Evolutionary conservation across 2,888 invertebrate genomes (phyloP), one percentile per base, ranked within the genome.

Genomic region (Monoplex corrugatus): DNA sequence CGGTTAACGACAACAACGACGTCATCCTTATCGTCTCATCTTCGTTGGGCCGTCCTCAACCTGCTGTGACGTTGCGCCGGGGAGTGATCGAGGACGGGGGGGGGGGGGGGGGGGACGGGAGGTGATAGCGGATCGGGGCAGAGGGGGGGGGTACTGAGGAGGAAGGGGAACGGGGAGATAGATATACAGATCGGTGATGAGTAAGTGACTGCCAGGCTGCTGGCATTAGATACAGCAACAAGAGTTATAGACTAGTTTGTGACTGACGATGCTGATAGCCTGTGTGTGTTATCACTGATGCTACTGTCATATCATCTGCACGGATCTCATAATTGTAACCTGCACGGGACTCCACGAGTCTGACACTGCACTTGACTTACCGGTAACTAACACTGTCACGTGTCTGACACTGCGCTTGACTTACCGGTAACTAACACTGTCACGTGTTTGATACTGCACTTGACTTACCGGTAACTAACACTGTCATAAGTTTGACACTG

Each of bases 1-100:
- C 84, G 84, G 84, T 84, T 84, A 84, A 84, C 84, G 45, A 84
- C 84, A 45, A 68, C 68, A 19, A 28, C 45, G 82, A 84, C 84
- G 43, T 43, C 40, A 43, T 6, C 40, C 78, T 80, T 80, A 80
- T 80, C 78, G 40, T 35, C 50, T 32, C 57, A 10, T 78, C 38
- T 38, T 78, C 78, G 38, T 38, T 35, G 8, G 6, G 10, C 38
- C 16, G 35, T 57, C 44, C 45, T 38, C 84, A 84, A 84, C 84
- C 45, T 50, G 45, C 84, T 32, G 84, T 32, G 84, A 84, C 84
- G 35, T 32, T 23, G n/a, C 38, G 5, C 23, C 23, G n/a, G 28
- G 63, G 68, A 63, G 63, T 3, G 63, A 63, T 16, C 3, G 63
- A 63, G 63, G 23, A 28, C 16, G 63, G 28, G 68, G n/a, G 23